Evolutionary conservation across 2,113 vertebrate genomes (phyloP).

Genomic region (Hirundichthys speculiger): DNA sequence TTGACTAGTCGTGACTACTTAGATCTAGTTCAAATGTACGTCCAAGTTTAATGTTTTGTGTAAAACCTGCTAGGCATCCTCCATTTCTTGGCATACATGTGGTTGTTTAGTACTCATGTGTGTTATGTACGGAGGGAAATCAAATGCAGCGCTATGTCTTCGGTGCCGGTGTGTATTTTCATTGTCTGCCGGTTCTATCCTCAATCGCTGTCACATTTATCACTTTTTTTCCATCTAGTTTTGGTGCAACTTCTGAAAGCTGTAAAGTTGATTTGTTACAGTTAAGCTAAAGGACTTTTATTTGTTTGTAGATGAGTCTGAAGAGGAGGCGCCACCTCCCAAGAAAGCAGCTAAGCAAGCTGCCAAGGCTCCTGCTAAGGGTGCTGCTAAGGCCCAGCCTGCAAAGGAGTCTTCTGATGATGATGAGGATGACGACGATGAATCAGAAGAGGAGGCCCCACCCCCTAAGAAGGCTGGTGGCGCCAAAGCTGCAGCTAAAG

Average conservation of each 20-base stretch:
- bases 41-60: too few species aligned
- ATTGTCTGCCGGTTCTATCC: constrained; percentile 74
- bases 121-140: constrained; percentile 75
- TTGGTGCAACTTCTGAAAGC: not conserved
- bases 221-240: too few species aligned
- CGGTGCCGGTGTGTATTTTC: constrained; percentile 67
- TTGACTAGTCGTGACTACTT: too few species aligned
- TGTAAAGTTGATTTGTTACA: rapidly evolving
- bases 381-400: constrained; percentile 49
- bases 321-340: constrained; percentile 79
- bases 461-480: constrained; percentile 73
- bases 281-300: not conserved
- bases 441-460: constrained; percentile 79
- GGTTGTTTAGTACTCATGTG: constrained; percentile 63
- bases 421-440: constrained; percentile 74
- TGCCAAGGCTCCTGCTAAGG: constrained; percentile 70
- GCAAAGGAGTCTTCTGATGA: constrained; percentile 78
- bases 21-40: too few species aligned
- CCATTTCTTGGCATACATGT: constrained; percentile 70
- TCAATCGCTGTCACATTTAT: constrained; percentile 72
- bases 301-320: constrained; percentile 68
- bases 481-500: constrained; percentile 55
- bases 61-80: constrained; percentile 10
- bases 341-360: constrained; percentile 69
- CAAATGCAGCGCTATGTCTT: constrained; percentile 76